These are phyloP conservation scores for Scyliorhinus canicula DNA, from an alignment of 2,797 vertebrate genomes.

Conservation along the genomic window DNA sequence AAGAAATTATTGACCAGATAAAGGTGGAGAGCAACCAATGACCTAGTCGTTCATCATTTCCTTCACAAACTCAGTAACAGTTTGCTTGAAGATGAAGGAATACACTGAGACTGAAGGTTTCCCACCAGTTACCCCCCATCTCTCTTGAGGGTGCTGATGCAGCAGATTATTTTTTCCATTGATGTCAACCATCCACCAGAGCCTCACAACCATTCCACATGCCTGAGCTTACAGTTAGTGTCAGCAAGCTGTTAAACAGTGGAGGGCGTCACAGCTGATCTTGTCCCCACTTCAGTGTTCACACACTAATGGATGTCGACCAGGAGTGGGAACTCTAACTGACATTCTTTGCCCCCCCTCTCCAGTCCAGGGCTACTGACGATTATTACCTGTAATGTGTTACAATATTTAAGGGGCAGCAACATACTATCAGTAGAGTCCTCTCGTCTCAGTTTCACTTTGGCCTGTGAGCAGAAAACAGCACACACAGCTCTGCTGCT, in stretches of 20 bases:
- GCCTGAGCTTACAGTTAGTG: background rate
- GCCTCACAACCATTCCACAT: background rate
- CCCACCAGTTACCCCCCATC: background rate
- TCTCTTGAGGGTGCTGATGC: too few relatives aligned
- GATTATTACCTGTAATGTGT: background rate
- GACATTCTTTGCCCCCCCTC: background rate
- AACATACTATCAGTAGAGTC: too few relatives aligned
- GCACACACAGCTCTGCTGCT: too few relatives aligned
- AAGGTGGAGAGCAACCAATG: background rate
- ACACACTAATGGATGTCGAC: background rate
- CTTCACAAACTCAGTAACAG: background rate
- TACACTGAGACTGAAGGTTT: background rate
- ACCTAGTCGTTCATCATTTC: too few relatives aligned
- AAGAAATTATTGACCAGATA: background rate
- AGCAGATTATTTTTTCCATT: too few relatives aligned
- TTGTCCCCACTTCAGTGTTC: background rate
- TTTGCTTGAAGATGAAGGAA: background rate
- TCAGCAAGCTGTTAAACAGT: background rate
- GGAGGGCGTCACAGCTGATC: background rate
- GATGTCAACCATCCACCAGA: background rate
- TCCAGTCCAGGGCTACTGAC: background rate
- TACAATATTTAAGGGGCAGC: too few relatives aligned
- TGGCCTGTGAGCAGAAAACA: too few relatives aligned
- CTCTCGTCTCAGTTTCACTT: too few relatives aligned
- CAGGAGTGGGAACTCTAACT: background rate